Conservation (phyloP, 2,113 vertebrate genomes). For the Oreochromis niloticus region DNA sequence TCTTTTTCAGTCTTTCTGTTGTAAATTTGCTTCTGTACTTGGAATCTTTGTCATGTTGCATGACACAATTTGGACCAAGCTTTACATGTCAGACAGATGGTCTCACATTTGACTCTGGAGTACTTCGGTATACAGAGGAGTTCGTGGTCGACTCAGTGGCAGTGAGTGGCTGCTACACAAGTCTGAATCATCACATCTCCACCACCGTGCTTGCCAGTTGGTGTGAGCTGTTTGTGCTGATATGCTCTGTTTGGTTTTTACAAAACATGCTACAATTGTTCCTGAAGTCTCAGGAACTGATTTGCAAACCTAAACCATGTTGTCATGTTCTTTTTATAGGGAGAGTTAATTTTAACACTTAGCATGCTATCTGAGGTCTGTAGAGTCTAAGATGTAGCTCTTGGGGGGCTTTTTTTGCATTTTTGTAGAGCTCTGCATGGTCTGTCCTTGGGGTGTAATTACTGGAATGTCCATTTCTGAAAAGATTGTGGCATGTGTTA, state of each 20-base stretch:
- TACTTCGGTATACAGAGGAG: not conserved
- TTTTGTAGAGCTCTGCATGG: not conserved
- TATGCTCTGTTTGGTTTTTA: not conserved
- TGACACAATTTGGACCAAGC: not conserved
- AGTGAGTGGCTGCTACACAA: not conserved
- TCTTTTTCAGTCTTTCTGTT: not conserved
- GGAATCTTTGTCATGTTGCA: not conserved
- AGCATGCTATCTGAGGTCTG: not conserved
- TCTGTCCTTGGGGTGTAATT: not conserved
- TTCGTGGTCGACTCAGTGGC: not conserved
- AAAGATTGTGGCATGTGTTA: not conserved
- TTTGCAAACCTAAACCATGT: not conserved
- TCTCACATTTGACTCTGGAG: not conserved
- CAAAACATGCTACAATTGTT: not conserved
- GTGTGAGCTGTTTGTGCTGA: not conserved
- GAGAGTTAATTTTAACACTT: not conserved
- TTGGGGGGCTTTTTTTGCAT: not conserved
- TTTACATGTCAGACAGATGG: not conserved
- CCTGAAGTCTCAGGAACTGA: not conserved
- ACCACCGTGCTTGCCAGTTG: not conserved
- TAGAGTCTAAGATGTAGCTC: not conserved
- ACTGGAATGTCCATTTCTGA: not conserved
- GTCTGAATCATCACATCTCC: not conserved
- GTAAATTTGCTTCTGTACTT: not conserved
- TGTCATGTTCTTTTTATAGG: not conserved